Percentiles rank a stretch among this genome's conserved stretches.
Evolutionary conservation across 2,888 invertebrate species (phyloP).

Genomic region (Folsomia candida): DNA sequence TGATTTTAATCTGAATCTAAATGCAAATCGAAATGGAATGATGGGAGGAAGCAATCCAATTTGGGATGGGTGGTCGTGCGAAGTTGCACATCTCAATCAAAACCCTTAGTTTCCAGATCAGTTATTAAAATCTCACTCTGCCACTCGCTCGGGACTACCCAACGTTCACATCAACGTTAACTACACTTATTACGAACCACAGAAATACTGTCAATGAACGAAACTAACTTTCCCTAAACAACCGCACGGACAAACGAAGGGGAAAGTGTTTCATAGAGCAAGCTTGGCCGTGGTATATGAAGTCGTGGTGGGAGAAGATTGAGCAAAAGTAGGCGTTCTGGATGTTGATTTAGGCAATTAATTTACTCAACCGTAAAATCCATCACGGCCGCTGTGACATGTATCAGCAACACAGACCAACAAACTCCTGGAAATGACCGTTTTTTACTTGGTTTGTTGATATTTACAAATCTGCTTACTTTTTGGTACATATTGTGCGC

Average conservation of each 20-base stretch:
- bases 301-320: background rate
- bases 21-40: slow-evolving; percentile 8
- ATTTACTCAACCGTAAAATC: background rate
- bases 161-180: background rate
- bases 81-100: slow-evolving; percentile 7
- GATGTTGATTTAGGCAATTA: background rate
- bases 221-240: background rate
- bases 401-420: too few relatives aligned
- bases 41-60: background rate
- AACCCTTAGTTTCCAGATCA: background rate
- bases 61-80: background rate
- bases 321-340: background rate
- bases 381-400: too few relatives aligned
- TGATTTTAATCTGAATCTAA: slow-evolving; percentile 8
- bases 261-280: background rate
- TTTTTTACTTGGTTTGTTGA: too few relatives aligned
- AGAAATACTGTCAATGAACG: background rate
- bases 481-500: too few relatives aligned
- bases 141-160: background rate
- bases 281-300: background rate
- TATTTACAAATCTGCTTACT: too few relatives aligned
- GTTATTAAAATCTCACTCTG: slow-evolving; percentile 3
- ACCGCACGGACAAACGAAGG: background rate
- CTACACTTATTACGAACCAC: background rate
- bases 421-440: too few relatives aligned